A percentile compares a stretch with the other conserved stretches of the same genome.
phyloP scores from a whole-genome alignment of 2,797 vertebrate species.

The Gallirallus australis region DNA sequence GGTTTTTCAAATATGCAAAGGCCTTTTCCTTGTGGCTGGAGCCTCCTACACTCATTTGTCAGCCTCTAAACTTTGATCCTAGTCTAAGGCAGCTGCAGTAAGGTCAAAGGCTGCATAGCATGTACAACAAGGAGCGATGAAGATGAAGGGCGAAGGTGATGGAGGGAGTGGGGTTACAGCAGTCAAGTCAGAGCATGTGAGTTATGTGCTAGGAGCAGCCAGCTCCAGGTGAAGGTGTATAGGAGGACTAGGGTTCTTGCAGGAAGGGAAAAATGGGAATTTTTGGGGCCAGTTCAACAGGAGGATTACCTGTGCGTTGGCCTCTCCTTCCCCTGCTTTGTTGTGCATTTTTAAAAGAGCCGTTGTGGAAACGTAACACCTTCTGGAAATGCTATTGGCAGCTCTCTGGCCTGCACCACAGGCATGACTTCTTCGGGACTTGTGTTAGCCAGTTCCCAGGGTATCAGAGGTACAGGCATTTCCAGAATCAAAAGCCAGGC shows the following conservation, averaged over 20 bases:
- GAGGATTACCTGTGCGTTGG: neutral
- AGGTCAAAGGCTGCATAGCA: neutral
- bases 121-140: neutral
- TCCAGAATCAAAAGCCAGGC: neutral
- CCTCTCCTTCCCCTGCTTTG: neutral
- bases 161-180: neutral
- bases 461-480: neutral
- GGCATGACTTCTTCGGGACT: neutral
- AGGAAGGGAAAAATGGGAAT: neutral
- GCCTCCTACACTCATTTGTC: neutral
- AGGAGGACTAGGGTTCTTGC: neutral
- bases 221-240: neutral
- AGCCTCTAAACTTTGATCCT: neutral
- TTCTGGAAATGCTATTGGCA: neutral
- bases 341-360: neutral
- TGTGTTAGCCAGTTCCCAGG: neutral
- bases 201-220: neutral
- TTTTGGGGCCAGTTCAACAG: neutral
- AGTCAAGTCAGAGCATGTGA: neutral
- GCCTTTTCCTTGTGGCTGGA: neutral
- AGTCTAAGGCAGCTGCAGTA: neutral
- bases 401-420: neutral
- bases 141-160: neutral
- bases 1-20: slow-evolving; percentile 11
- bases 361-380: neutral